phyloP scores from a whole-genome alignment of 1,140 invertebrate genomes.

The Bathynomus jamesi region DNA sequence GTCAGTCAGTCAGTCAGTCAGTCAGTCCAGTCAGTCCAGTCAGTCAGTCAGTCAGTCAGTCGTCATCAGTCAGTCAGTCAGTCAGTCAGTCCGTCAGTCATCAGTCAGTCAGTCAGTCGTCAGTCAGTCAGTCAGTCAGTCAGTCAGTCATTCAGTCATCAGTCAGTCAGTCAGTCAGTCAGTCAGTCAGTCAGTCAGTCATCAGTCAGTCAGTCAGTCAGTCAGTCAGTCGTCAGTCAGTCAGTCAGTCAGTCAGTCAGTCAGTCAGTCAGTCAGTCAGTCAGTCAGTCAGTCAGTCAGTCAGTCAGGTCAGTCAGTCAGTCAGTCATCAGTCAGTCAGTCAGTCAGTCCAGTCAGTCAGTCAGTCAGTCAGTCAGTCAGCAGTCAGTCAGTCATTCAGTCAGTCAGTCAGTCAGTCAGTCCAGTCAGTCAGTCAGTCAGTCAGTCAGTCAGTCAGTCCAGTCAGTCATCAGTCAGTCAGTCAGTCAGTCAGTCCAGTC shows the following conservation, averaged over 20 bases:
- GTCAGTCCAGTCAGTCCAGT: not conserved
- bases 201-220: slow-evolving; percentile 27
- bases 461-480: slow-evolving; percentile 24
- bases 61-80: not conserved
- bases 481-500: slow-evolving; percentile 37
- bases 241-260: slow-evolving; percentile 10
- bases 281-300: slow-evolving; percentile 14
- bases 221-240: slow-evolving; percentile 16
- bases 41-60: slow-evolving; percentile 2
- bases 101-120: not conserved
- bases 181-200: slow-evolving; percentile 38
- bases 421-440: not conserved
- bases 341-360: not conserved
- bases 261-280: slow-evolving; percentile 4
- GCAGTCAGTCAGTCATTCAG: slow-evolving; percentile 6
- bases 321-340: slow-evolving; percentile 28
- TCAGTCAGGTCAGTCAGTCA: slow-evolving; percentile 34
- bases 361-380: slow-evolving; percentile 9
- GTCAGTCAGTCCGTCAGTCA: not conserved
- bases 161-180: slow-evolving; percentile 36
- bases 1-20: not conserved
- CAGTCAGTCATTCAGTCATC: slow-evolving; percentile 26
- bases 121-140: not conserved
- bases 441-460: slow-evolving; percentile 1
- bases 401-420: slow-evolving; percentile 1